phyloP scores from a whole-genome alignment of 2,113 vertebrate genomes.

The Eubucco bourcierii region DNA sequence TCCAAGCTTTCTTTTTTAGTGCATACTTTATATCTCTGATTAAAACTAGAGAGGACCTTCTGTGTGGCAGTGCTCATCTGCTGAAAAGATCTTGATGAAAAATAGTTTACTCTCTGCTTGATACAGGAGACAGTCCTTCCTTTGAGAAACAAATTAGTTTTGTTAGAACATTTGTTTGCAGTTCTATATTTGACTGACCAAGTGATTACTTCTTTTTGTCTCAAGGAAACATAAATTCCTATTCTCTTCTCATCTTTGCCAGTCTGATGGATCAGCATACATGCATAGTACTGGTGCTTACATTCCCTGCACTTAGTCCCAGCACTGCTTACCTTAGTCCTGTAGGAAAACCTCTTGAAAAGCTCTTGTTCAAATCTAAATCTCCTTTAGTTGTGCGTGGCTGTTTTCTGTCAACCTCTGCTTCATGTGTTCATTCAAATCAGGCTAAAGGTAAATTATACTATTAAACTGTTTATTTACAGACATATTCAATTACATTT shows the following conservation, averaged over 20 bases:
- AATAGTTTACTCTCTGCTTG: neutral
- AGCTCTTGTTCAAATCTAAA: neutral
- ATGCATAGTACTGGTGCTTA: neutral
- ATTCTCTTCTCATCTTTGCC: neutral
- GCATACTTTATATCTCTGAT: neutral
- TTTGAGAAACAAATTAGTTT: neutral
- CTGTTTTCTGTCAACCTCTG: neutral
- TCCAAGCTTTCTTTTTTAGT: neutral
- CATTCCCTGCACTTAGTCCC: neutral
- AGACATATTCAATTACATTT: neutral
- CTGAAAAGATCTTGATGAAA: neutral
- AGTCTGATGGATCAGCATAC: neutral
- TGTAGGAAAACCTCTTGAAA: neutral
- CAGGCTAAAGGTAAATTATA: neutral
- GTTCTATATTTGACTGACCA: neutral
- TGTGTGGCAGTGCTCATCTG: rapidly evolving
- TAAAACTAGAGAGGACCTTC: neutral
- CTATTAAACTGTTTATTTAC: neutral
- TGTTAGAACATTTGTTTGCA: neutral
- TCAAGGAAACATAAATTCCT: neutral
- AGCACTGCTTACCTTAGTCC: neutral
- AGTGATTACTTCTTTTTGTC: neutral
- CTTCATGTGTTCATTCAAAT: neutral
- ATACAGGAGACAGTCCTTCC: neutral
- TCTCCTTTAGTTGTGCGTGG: neutral